Percentiles rank a stretch among this genome's conserved stretches.
Evolutionary conservation across 2,888 invertebrate genomes (phyloP).

Genomic region (Pemphredon lugubris): DNA sequence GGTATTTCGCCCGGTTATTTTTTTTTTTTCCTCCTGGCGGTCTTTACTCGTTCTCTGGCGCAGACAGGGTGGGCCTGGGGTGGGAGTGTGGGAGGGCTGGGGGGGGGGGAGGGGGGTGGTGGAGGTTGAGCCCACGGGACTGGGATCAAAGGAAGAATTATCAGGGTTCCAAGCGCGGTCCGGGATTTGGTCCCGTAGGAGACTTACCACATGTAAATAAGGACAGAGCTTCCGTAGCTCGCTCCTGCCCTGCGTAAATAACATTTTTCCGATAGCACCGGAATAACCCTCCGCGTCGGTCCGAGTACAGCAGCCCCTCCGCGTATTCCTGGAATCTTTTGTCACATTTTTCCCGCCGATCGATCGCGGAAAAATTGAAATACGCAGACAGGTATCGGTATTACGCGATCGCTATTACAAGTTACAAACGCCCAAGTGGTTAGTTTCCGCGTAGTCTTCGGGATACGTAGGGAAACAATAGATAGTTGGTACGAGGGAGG

Average conservation of each 20-base stretch:
- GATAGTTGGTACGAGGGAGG: too few relatives aligned
- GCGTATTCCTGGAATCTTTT: conserved; percentile 46
- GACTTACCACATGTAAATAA: conserved; percentile 82
- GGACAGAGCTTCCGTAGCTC: conserved; percentile 76
- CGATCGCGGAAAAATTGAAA: neutral
- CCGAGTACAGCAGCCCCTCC: conserved; percentile 51
- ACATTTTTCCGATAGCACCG: conserved; percentile 79
- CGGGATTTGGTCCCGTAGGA: conserved; percentile 81
- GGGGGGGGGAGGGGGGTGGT: conserved; percentile 46
- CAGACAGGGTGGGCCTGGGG: conserved; percentile 64
- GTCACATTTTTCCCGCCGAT: conserved; percentile 32
- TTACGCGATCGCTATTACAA: too few relatives aligned
- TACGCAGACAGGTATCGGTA: neutral
- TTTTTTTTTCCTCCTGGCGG: conserved; percentile 59
- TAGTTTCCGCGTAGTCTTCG: conserved; percentile 15
- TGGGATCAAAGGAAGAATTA: conserved; percentile 81
- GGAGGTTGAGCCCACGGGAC: conserved; percentile 74
- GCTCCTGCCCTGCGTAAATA: conserved; percentile 78
- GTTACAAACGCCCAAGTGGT: neutral
- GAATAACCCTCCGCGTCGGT: conserved; percentile 65
- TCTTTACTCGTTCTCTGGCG: conserved; percentile 67
- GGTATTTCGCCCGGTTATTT: conserved; percentile 59
- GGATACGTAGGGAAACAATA: neutral
- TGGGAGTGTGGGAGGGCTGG: conserved; percentile 44
- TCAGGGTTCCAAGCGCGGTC: conserved; percentile 79